Conservation (phyloP, 2,113 vertebrate species). For the Falcunculus frontatus region DNA sequence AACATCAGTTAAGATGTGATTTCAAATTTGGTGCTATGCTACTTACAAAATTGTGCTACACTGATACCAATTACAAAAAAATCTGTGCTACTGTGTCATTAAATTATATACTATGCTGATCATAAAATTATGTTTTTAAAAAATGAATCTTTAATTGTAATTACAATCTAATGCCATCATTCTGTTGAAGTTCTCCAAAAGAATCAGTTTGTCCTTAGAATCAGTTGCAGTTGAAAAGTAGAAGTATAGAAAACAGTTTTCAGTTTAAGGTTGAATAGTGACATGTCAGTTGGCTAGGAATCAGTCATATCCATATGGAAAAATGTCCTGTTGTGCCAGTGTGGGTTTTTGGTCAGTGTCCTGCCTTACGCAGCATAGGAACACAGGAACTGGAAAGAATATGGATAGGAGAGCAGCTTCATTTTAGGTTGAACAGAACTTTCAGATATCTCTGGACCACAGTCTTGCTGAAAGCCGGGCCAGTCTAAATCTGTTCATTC, state of each 20-base stretch:
- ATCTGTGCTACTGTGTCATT: neutral
- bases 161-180: neutral
- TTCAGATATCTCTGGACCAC: neutral
- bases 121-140: neutral
- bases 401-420: neutral
- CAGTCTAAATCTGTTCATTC: neutral
- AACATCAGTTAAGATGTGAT: neutral
- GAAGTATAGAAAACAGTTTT: neutral
- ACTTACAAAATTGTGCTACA: neutral
- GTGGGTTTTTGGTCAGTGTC: neutral
- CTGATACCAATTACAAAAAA: neutral
- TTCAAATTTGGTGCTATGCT: neutral
- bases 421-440: neutral
- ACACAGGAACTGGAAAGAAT: neutral
- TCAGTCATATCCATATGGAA: neutral
- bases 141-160: neutral
- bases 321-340: neutral
- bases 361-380: neutral
- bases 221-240: neutral
- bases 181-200: neutral
- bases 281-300: conserved; percentile 28
- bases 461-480: neutral
- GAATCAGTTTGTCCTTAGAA: neutral
- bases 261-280: neutral
- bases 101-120: neutral